Conservation (phyloP, 2,888 invertebrate genomes). For the Tetranychus truncatus region DNA sequence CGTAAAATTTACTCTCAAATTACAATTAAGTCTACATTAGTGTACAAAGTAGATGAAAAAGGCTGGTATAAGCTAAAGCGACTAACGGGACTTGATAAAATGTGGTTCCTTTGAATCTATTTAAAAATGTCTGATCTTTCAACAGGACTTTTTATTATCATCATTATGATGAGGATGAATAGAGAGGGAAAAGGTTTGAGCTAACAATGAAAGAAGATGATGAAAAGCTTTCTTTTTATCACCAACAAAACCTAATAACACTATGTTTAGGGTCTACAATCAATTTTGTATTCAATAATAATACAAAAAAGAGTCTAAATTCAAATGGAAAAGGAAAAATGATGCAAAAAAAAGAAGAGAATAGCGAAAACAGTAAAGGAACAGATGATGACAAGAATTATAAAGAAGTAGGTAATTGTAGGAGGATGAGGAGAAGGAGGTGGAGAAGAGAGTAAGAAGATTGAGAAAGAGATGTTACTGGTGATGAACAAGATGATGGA, state of each 20-base stretch:
- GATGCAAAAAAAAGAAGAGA: neutral
- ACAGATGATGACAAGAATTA: neutral
- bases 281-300: too few relatives aligned
- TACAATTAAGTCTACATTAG: slow-evolving; percentile 1
- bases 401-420: too few relatives aligned
- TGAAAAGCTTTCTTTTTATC: neutral
- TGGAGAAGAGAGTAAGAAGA: too few relatives aligned
- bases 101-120: neutral
- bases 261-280: neutral
- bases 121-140: neutral
- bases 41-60: neutral
- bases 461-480: neutral
- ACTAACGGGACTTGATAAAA: neutral
- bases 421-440: too few relatives aligned
- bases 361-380: neutral
- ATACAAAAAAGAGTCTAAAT: too few relatives aligned
- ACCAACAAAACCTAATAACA: neutral
- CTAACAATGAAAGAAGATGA: neutral
- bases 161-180: neutral
- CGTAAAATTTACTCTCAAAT: slow-evolving; percentile 10
- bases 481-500: neutral
- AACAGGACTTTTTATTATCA: neutral
- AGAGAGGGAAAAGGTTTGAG: too few relatives aligned
- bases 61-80: too few relatives aligned
- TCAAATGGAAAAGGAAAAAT: neutral